Conservation (phyloP, 1,140 invertebrate genomes). For the Phortica variegata region DNA sequence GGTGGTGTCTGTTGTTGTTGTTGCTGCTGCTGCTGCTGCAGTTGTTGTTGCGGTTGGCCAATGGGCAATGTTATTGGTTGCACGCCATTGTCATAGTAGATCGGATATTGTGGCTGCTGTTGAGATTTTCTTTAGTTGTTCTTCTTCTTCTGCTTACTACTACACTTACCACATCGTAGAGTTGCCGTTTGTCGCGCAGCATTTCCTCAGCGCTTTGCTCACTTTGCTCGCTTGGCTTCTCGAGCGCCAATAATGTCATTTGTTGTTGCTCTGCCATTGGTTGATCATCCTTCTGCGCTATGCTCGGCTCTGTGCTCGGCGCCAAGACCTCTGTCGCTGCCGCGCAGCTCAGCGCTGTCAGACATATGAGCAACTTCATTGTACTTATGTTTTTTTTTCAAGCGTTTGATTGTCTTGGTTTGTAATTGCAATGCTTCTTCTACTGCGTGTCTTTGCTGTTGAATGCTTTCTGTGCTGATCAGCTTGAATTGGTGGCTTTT, state of each 20-base stretch:
- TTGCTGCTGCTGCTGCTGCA: conserved; percentile 3
- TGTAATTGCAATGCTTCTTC: too few relatives aligned
- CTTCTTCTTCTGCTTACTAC: not conserved
- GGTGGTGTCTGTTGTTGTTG: conserved; percentile 8
- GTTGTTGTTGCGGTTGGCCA: conserved; percentile 5
- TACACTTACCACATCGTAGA: conserved; percentile 20
- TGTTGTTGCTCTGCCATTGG: conserved; percentile 3
- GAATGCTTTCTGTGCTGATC: too few relatives aligned
- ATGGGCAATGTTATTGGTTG: too few relatives aligned
- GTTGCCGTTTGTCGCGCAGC: conserved; percentile 29
- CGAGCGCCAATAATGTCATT: not conserved
- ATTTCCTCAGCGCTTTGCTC: conserved; percentile 1
- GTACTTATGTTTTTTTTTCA: too few relatives aligned
- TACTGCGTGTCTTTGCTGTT: too few relatives aligned
- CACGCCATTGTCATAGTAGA: conserved; percentile 30
- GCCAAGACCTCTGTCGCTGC: conserved; percentile 2
- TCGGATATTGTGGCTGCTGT: conserved; percentile 21
- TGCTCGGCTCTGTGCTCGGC: too few relatives aligned
- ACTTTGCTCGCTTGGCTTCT: not conserved
- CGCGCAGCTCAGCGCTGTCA: conserved; percentile 14
- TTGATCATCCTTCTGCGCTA: not conserved
- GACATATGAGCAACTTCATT: too few relatives aligned
- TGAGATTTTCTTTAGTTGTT: not conserved
- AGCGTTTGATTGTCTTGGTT: too few relatives aligned
- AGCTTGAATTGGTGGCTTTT: too few relatives aligned